A percentile compares a stretch with the other conserved stretches of the same genome.
Conservation (phyloP, 2,888 invertebrate species). For the Ophion ellenae region DNA sequence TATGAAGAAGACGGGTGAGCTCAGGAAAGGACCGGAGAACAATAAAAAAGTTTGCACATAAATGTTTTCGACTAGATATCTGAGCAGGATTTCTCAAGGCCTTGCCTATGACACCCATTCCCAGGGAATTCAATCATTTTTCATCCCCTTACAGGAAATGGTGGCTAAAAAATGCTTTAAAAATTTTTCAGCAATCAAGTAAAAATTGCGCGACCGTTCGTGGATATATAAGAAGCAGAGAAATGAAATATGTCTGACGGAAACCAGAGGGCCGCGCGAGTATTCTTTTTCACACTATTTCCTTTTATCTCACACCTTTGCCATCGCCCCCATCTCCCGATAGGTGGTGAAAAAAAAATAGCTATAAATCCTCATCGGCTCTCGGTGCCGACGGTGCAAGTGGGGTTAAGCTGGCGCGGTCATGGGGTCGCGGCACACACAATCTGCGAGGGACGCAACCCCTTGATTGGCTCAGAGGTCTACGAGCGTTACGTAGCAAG, state of each 20-base stretch:
- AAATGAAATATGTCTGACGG: not conserved
- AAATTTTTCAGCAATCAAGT: not conserved
- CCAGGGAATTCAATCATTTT: not conserved
- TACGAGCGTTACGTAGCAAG: constrained; percentile 8
- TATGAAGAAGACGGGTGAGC: too few relatives aligned
- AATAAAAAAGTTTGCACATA: too few relatives aligned
- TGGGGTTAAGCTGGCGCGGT: constrained; percentile 81
- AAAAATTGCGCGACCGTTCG: not conserved
- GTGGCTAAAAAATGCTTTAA: not conserved
- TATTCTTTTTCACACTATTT: constrained; percentile 28
- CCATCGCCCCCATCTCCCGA: not conserved
- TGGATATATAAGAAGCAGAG: not conserved
- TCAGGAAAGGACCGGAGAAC: too few relatives aligned
- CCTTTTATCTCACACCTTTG: constrained; percentile 12
- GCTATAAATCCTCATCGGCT: constrained; percentile 77
- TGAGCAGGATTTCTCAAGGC: not conserved
- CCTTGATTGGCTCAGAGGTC: constrained; percentile 52
- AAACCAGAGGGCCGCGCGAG: not conserved
- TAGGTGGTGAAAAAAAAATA: constrained; percentile 65
- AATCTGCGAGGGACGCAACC: constrained; percentile 75
- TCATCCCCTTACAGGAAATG: not conserved
- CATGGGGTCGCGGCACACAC: constrained; percentile 80
- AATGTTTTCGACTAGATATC: not conserved
- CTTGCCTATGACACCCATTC: too few relatives aligned
- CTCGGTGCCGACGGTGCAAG: constrained; percentile 76